Base-by-base conservation (phyloP, 2,797 vertebrate species). In the Loriculus beryllinus region DNA sequence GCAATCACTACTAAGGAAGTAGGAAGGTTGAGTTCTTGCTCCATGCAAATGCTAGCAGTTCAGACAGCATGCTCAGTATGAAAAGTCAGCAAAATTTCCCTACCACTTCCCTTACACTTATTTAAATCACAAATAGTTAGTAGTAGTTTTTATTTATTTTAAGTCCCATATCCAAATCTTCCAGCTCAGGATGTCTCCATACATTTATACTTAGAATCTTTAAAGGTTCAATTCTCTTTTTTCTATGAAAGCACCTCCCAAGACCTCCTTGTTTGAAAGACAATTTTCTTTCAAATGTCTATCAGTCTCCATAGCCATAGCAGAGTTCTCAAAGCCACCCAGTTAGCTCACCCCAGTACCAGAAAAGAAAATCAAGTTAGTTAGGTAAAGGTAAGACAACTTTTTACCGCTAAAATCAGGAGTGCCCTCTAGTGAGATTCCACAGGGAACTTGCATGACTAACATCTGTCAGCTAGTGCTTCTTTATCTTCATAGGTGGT, bases 381-480 rank as follows among this genome's bases (percentile, higher is more conserved):
- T 23, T 25, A 57, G 22, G 56, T 57, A 57, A 25, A 57, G 31
- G 13, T 1, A 26, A 28, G 26, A 90, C 26, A 54, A 77, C 48
- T 70, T 56, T 74, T 67, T 25, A 79, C 78, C 47, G 81, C n/a
- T 52, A 84, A 94, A 94, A 56, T 26, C 74, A 69, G 91, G 77
- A 90, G 77, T 91, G 85, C 77, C 85, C 74, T 89, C 89, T 93
- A 86, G 91, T 79, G 88, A 96, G 87, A 74, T 23, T 78, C 79
- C 60, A 74, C 56, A 45, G 74, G 59, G 85, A 74, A n/a, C 17
- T n/a, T 14, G 42, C 29, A 7, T 4, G 51, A 69, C 28, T 69
- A 31, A 33, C 42, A 43, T 12, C 23, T 17, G 29, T 40, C 47
- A 79, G 72, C 39, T 39, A 65, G 23, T 1, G 2, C 42, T 37